Evolutionary conservation across 1,140 invertebrate species (phyloP).

Genomic region (Eufriesea mexicana): DNA sequence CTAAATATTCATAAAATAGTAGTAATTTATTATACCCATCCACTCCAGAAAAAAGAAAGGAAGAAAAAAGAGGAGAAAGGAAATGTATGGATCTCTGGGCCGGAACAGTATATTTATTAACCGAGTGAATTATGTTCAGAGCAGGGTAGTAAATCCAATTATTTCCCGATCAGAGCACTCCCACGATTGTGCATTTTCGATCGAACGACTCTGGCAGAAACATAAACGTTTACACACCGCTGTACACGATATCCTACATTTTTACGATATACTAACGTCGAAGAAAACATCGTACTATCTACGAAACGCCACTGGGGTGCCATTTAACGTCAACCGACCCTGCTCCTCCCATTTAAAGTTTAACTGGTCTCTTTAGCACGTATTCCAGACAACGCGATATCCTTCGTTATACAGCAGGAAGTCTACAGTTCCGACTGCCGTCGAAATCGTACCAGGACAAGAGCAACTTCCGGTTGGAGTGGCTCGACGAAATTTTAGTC

Average conservation of each 20-base stretch:
- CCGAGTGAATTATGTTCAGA: neutral
- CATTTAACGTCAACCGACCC: too few species aligned
- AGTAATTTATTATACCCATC: too few species aligned
- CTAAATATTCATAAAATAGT: too few species aligned
- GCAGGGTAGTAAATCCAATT: neutral
- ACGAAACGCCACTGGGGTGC: too few species aligned
- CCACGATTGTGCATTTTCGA: neutral
- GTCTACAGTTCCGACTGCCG: neutral
- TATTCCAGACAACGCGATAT: too few species aligned
- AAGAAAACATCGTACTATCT: too few species aligned
- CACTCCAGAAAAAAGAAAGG: neutral
- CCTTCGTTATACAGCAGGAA: too few species aligned
- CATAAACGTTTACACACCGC: constrained; percentile 9
- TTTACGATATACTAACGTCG: neutral
- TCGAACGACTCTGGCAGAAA: neutral
- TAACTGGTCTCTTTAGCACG: neutral
- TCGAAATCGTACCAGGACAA: neutral
- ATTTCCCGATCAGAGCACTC: constrained; percentile 9
- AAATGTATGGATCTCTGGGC: neutral
- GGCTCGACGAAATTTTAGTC: neutral
- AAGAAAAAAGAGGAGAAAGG: too few species aligned
- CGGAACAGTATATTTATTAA: neutral
- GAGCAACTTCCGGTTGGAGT: neutral
- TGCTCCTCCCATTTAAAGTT: too few species aligned
- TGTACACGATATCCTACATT: neutral